Conservation (phyloP, 1,140 invertebrate genomes). For the Pseudomyrmex sp. region DNA sequence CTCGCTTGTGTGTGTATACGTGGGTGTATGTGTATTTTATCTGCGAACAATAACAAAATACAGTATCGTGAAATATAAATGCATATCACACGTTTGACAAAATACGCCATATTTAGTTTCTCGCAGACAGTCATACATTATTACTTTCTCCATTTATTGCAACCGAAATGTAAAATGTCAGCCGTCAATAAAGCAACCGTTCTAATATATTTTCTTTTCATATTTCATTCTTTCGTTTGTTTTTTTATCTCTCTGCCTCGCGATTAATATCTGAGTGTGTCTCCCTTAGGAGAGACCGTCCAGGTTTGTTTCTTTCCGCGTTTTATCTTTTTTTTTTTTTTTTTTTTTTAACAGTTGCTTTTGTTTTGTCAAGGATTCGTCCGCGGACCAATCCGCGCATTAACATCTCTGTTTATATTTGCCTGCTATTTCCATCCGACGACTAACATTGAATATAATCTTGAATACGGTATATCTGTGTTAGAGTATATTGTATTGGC, state of each 20-base stretch:
- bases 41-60: background rate
- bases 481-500: background rate
- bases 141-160: background rate
- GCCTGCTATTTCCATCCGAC: slow-evolving; percentile 12
- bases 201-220: background rate
- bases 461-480: slow-evolving; percentile 7
- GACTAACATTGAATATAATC: slow-evolving; percentile 32
- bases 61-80: background rate
- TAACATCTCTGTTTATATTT: slow-evolving; percentile 45
- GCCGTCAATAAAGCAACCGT: background rate
- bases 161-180: background rate
- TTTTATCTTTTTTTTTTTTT: background rate
- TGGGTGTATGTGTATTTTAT: too few relatives aligned
- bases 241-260: background rate
- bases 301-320: background rate
- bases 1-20: too few relatives aligned
- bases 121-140: background rate
- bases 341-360: background rate
- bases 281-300: slow-evolving; percentile 9
- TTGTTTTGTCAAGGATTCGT: slow-evolving; percentile 40
- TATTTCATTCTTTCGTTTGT: background rate
- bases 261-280: slow-evolving; percentile 19
- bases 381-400: background rate
- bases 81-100: background rate
- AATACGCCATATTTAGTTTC: background rate